phyloP scores from a whole-genome alignment of 2,113 vertebrate species.

The rat (Rattus norvegicus) region GRCr8 NC_086022.1:31616501-31617000 shows the following conservation, averaged over 20 bases:
- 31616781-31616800: neutral
- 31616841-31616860: slow-evolving; percentile 3
- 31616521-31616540: neutral
- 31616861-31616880: slow-evolving; percentile 10
- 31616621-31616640: neutral
- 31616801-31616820: neutral
- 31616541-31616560: neutral
- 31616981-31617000: slow-evolving; percentile 2
- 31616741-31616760: neutral
- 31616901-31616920: slow-evolving; percentile 28
- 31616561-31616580: neutral
- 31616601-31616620: neutral
- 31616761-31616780: neutral
- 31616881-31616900: neutral
- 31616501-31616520: neutral
- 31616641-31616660: neutral
- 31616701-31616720: neutral
- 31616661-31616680: neutral
- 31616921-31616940: neutral
- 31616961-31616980: neutral
- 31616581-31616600: slow-evolving; percentile 36
- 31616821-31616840: neutral
- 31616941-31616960: slow-evolving; percentile 7
- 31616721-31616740: neutral
- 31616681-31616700: neutral